Evolutionary conservation across 2,888 invertebrate genomes (phyloP).

Genomic region (Mamestra brassicae): DNA sequence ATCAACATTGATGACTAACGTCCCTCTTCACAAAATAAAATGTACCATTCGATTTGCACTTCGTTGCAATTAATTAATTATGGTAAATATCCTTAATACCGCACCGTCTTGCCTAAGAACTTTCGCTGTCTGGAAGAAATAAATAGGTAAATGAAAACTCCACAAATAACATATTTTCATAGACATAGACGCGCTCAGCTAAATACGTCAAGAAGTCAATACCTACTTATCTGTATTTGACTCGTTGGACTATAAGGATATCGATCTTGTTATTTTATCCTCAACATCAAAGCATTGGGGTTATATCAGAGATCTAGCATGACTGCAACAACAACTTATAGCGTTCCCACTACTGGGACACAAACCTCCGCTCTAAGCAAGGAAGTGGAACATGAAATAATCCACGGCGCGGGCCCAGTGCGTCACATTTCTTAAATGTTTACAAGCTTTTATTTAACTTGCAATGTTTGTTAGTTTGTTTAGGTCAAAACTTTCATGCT

Average conservation of each 20-base stretch:
- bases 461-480: no score
- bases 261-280: neutral
- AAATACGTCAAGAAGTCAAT: neutral
- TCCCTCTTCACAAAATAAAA: conserved; percentile 11
- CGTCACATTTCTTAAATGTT: no score
- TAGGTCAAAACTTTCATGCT: no score
- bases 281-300: neutral
- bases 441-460: no score
- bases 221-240: neutral
- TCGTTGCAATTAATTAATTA: conserved; percentile 31
- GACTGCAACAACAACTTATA: no score
- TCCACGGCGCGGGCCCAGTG: no score
- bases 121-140: neutral
- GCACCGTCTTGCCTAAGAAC: neutral
- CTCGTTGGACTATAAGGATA: neutral
- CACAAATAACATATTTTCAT: neutral
- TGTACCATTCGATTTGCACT: conserved; percentile 38
- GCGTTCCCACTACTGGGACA: neutral
- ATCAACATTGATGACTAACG: conserved; percentile 17
- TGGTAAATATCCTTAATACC: conserved; percentile 47
- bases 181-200: neutral
- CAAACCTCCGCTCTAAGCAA: no score
- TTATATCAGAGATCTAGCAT: neutral
- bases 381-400: no score
- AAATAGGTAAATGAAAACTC: neutral